Conservation (phyloP, 2,797 vertebrate species). For the Schizothorax lantsangensis region DNA sequence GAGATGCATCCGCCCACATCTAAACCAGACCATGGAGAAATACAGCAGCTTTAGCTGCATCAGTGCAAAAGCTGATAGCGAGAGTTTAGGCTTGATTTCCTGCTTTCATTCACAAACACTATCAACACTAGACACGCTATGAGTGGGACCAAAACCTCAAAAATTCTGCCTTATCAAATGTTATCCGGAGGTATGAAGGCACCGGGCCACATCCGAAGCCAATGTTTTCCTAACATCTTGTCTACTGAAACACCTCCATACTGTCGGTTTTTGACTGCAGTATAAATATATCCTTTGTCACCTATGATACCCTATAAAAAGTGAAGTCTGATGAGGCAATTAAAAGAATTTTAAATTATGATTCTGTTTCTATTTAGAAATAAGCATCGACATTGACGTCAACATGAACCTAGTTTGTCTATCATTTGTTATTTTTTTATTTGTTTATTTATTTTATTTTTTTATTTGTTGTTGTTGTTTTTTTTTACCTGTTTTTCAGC, state of each 20-base stretch:
- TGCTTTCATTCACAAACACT: slow-evolving; percentile 6
- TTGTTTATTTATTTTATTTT: too few species aligned
- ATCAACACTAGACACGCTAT: neutral
- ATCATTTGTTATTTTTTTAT: neutral
- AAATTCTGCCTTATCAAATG: slow-evolving; percentile 4
- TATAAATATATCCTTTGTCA: neutral
- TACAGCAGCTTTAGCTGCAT: neutral
- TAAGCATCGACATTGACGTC: neutral
- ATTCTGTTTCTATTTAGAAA: neutral
- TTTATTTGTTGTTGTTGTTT: too few species aligned
- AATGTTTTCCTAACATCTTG: neutral
- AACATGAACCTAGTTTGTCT: neutral
- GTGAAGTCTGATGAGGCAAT: neutral
- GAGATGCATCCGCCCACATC: slow-evolving; percentile 1
- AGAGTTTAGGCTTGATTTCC: slow-evolving; percentile 6
- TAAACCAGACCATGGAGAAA: slow-evolving; percentile 17
- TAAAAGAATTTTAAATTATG: neutral
- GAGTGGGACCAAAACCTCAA: neutral
- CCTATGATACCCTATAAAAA: neutral
- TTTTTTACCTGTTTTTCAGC: neutral
- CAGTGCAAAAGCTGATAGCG: slow-evolving; percentile 1
- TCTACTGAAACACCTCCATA: neutral
- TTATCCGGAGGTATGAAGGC: slow-evolving; percentile 2
- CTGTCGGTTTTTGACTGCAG: neutral
- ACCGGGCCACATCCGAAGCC: neutral